A percentile compares a stretch with the other conserved stretches of the same genome.
phyloP scores from a whole-genome alignment of 2,113 vertebrate genomes.

The Sinosuthora webbiana region DNA sequence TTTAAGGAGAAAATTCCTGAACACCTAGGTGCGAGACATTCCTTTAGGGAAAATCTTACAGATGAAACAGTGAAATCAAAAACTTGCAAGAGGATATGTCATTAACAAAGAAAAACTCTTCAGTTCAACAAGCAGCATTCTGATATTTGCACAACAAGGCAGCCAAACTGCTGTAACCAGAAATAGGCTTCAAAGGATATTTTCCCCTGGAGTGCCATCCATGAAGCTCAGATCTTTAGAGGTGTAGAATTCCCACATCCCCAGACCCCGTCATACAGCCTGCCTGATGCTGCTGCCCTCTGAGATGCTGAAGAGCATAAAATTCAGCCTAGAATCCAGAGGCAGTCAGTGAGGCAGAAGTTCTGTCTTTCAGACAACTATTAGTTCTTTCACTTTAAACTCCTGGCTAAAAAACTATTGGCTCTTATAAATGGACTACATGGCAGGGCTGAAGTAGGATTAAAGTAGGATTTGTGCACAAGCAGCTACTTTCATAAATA shows the following conservation, averaged over 20 bases:
- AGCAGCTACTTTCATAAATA: not conserved
- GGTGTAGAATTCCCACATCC: conserved; percentile 15
- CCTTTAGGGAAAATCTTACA: not conserved
- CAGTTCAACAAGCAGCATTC: not conserved
- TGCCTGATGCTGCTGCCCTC: not conserved
- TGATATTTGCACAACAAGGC: not conserved
- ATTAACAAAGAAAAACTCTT: not conserved
- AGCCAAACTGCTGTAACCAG: not conserved
- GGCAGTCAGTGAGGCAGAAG: not conserved
- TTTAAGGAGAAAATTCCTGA: not conserved
- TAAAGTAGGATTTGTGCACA: not conserved
- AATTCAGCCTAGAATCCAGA: not conserved
- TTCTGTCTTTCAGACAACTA: not conserved
- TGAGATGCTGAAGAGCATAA: not conserved
- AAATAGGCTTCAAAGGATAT: conserved; percentile 53
- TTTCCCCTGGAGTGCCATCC: not conserved
- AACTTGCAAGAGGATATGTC: not conserved
- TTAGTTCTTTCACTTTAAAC: not conserved
- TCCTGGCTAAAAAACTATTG: not conserved
- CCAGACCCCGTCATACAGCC: accelerated
- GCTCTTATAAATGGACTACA: not conserved
- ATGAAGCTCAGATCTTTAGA: conserved; percentile 17
- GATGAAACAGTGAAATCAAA: not conserved
- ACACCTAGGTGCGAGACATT: not conserved
- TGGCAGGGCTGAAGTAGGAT: not conserved